phyloP scores from a whole-genome alignment of 2,888 invertebrate genomes.

The Eueremaeus valkanovi region DNA sequence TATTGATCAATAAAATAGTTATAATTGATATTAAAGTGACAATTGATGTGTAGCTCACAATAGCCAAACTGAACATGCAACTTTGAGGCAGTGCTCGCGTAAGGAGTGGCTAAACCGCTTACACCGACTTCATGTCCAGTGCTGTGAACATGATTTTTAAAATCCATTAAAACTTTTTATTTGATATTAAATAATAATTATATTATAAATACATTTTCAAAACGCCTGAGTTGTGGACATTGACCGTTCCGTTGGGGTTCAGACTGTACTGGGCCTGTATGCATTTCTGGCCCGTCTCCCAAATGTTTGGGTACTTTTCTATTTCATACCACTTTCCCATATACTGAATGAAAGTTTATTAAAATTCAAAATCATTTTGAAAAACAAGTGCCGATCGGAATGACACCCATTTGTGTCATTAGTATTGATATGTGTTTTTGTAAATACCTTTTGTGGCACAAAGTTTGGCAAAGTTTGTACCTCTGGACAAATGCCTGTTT shows the following conservation, averaged over 20 bases:
- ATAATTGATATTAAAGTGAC: background rate
- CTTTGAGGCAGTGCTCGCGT: background rate
- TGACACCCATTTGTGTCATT: background rate
- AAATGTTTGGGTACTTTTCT: background rate
- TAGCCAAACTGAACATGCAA: background rate
- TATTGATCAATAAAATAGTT: background rate
- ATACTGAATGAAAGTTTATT: conserved; percentile 1
- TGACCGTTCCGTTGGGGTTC: conserved; percentile 19
- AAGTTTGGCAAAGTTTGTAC: conserved; percentile 11
- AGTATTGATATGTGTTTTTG: background rate
- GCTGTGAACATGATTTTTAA: background rate
- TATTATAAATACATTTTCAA: background rate
- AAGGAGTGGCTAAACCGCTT: background rate
- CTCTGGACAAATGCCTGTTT: background rate
- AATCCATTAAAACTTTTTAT: background rate
- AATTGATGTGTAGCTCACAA: background rate
- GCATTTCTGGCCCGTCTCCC: conserved; percentile 20
- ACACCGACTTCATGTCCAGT: background rate
- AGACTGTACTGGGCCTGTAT: background rate
- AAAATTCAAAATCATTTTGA: background rate
- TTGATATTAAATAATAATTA: background rate
- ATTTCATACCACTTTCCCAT: conserved; percentile 38
- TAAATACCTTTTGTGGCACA: background rate
- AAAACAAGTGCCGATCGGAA: background rate
- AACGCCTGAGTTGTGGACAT: conserved; percentile 2